Conservation (phyloP, 2,797 vertebrate genomes). For the Oreonectes daqikongensis region DNA sequence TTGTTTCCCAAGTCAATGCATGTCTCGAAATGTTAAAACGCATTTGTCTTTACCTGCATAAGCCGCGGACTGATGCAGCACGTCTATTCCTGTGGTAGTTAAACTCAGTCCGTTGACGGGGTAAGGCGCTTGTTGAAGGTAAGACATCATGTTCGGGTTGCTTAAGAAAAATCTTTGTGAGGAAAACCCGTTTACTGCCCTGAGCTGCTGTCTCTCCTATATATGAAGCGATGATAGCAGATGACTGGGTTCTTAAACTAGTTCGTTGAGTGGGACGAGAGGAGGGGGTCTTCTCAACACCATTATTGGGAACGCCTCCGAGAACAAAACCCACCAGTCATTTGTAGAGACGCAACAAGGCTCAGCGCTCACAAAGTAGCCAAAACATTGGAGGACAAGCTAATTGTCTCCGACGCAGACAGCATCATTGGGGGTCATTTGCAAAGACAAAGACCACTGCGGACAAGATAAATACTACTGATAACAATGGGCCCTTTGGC, state of each 20-base stretch:
- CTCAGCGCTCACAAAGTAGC: conserved; percentile 78
- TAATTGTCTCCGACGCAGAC: conserved; percentile 91
- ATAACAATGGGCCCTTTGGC: conserved; percentile 82
- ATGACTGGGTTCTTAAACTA: conserved; percentile 13
- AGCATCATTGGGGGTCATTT: conserved; percentile 94
- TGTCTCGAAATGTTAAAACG: neutral
- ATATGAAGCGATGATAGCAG: neutral
- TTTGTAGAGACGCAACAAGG: conserved; percentile 83
- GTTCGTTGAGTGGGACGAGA: conserved; percentile 5
- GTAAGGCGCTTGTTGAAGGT: conserved; percentile 99
- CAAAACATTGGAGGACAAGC: conserved; percentile 82
- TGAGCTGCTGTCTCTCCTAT: neutral
- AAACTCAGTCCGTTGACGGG: conserved; percentile 97
- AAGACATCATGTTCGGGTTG: conserved; percentile 90
- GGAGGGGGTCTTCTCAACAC: conserved; percentile 53
- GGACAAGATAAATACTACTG: conserved; percentile 91
- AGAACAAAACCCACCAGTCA: conserved; percentile 83
- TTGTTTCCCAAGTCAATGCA: too few relatives aligned
- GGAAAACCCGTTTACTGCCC: neutral
- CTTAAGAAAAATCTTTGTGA: too few relatives aligned
- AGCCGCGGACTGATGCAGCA: conserved; percentile 95
- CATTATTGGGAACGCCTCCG: conserved; percentile 71
- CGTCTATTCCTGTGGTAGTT: conserved; percentile 97
- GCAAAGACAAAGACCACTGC: conserved; percentile 93
- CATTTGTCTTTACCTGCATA: conserved; percentile 86